phyloP scores from a whole-genome alignment of 2,888 invertebrate genomes.

The Aromia moschata region DNA sequence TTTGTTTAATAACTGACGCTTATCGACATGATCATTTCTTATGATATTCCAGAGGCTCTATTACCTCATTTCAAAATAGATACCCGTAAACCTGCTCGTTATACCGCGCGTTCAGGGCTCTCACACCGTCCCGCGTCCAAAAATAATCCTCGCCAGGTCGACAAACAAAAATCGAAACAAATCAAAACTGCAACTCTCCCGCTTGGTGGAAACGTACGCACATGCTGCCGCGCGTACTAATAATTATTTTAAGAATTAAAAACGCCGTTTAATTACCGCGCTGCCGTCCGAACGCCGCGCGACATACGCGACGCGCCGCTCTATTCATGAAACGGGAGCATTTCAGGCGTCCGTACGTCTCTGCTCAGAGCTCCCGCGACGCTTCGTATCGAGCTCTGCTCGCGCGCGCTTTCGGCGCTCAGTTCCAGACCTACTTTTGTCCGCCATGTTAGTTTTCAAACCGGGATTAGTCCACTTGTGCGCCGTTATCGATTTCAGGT shows the following conservation, averaged over 20 bases:
- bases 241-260: slow-evolving; percentile 55
- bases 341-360: slow-evolving; percentile 37
- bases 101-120: slow-evolving; percentile 16
- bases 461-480: slow-evolving; percentile 17
- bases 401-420: slow-evolving; percentile 42
- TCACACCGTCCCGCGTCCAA: slow-evolving; percentile 21
- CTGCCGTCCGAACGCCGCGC: slow-evolving; percentile 10
- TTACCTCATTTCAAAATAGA: too few species aligned
- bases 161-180: slow-evolving; percentile 29
- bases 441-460: slow-evolving; percentile 42
- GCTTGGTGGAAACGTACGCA: slow-evolving; percentile 36
- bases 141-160: slow-evolving; percentile 36
- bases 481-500: slow-evolving; percentile 19
- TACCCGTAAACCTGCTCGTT: slow-evolving; percentile 4
- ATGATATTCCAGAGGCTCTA: too few species aligned
- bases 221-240: slow-evolving; percentile 43
- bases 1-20: too few species aligned
- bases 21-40: too few species aligned
- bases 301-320: slow-evolving; percentile 30
- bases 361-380: slow-evolving; percentile 23
- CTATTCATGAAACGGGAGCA: slow-evolving; percentile 14
- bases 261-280: slow-evolving; percentile 44
- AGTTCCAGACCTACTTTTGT: slow-evolving; percentile 40
- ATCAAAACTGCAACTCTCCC: slow-evolving; percentile 34
- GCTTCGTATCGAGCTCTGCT: slow-evolving; percentile 45